Percentiles rank a stretch among this genome's conserved stretches.
phyloP scores from a whole-genome alignment of 1,140 invertebrate species.

The Diachasmimorpha longicaudata region DNA sequence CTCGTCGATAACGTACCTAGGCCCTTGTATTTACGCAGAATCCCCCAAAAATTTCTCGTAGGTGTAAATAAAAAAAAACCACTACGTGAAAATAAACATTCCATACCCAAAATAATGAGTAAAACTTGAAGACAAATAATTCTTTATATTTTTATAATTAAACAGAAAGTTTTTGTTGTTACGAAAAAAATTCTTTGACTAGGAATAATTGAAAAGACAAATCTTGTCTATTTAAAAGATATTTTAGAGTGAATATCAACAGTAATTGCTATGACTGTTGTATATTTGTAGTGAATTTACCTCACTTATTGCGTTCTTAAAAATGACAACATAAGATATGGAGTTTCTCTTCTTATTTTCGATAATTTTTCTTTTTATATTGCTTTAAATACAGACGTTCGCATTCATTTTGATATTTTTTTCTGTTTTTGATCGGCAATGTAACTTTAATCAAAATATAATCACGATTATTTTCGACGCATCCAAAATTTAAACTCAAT shows the following conservation, averaged over 20 bases:
- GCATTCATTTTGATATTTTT: conserved; percentile 17
- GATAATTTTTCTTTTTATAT: conserved; percentile 34
- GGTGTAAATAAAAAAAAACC: conserved; percentile 14
- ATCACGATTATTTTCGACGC: too few relatives aligned
- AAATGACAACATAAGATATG: conserved; percentile 34
- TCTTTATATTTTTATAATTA: conserved; percentile 2
- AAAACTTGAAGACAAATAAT: neutral
- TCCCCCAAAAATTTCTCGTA: neutral
- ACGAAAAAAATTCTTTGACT: neutral
- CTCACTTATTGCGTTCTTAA: conserved; percentile 29
- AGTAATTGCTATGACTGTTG: conserved; percentile 49
- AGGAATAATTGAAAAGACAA: neutral
- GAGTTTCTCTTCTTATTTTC: conserved; percentile 33
- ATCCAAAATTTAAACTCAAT: too few relatives aligned
- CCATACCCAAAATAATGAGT: conserved; percentile 28
- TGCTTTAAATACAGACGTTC: conserved; percentile 49
- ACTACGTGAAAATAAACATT: conserved; percentile 42
- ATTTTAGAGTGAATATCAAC: neutral
- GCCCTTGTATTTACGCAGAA: neutral
- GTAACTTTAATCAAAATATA: too few relatives aligned
- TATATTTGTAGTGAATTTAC: conserved; percentile 63
- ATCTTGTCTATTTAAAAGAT: neutral
- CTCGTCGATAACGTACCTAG: conserved; percentile 42
- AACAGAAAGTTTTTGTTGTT: neutral
- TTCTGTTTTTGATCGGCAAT: too few relatives aligned